Percentiles rank a stretch among this genome's conserved stretches.
phyloP scores from a whole-genome alignment of 2,888 invertebrate species.

The Notodonta dromedarius region DNA sequence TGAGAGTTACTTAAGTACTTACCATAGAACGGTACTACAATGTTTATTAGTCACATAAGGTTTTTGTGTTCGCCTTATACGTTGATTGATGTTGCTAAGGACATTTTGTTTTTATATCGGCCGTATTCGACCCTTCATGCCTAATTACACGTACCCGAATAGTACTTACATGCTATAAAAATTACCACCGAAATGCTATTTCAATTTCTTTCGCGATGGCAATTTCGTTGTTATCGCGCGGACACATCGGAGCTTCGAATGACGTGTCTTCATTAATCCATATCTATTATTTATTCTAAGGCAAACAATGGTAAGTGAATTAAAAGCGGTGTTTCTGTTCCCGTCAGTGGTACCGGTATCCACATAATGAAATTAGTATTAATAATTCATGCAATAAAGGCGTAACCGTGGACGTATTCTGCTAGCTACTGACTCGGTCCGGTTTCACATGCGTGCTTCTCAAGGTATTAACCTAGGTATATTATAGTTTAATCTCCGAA shows the following conservation, averaged over 20 bases:
- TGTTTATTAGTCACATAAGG: no score
- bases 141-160: no score
- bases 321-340: background rate
- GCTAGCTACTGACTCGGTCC: background rate
- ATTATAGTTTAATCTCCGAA: no score
- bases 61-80: no score
- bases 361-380: background rate
- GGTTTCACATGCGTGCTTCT: no score
- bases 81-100: no score
- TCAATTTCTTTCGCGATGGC: background rate
- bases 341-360: conserved; percentile 1
- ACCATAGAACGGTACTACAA: no score
- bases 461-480: no score
- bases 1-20: no score
- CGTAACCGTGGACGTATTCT: background rate
- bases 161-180: background rate
- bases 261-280: conserved; percentile 1
- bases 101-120: no score
- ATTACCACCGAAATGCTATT: background rate
- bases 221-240: background rate
- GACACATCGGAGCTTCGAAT: background rate
- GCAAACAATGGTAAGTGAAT: background rate
- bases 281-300: conserved; percentile 1
- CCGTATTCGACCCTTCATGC: no score
- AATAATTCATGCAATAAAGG: conserved; percentile 2